Evolutionary conservation across 37 sponge, comb jelly and placozoan genomes (phyloP), one percentile per base, ranked within the genome.

Genomic region (Beroe forskalii): DNA sequence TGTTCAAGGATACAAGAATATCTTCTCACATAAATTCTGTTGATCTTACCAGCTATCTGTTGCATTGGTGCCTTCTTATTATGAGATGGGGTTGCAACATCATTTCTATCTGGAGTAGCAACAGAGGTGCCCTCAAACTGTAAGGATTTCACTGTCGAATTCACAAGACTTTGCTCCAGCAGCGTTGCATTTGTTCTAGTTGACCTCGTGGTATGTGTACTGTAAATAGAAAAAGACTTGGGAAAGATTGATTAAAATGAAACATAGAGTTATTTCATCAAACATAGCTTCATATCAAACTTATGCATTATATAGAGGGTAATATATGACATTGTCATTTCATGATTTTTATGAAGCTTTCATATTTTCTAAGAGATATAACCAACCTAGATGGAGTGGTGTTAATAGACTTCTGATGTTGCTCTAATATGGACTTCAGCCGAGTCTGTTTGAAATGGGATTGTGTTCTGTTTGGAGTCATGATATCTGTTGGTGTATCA

Each of bases 401-500:
- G 4, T 80, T 41, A 32, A 72, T 28, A 35, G 32, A 35, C 1
- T 80, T 80, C 55, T 80, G 86, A 20, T 48, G 55, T 48, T 48
- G 55, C 55, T 80, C 86, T 6, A 80, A 23, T 12, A 80, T 32
- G 17, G 30, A 33, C 86, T 80, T 35, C 14, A 80, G 22, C 22
- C 86, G 24, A 1, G 86, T 80, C 55, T 44, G 55, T 44, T 80
- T 80, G 86, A 80, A 23, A 9, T 43, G 14, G 0, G 86, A 44
- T 24, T 41, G 55, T 28, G 55, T 80, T 44, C 86, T 80, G 86
- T 80, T 80, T 24, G 86, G 86, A 42, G 86, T 80, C 86, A 80
- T 80, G 55, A 37, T 80, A 30, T 36, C 32, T 35, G 38, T 69
- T 14, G 72, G 4, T 17, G 12, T 48, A 48, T 48, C 55, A 48